Conservation (phyloP, 2,888 invertebrate species). For the Epistrophe eligans region DNA sequence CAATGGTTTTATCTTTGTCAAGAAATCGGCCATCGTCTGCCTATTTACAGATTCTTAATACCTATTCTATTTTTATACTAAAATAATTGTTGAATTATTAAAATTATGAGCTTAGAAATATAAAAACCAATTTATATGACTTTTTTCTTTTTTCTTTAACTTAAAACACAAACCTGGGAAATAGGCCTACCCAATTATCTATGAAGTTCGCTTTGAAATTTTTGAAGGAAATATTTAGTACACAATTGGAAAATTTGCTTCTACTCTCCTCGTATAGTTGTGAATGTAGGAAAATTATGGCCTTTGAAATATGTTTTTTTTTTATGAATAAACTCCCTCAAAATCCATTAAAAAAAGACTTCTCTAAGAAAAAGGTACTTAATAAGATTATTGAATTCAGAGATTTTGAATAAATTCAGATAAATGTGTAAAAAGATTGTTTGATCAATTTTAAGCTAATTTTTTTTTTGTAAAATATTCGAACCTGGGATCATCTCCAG, state of each 20-base stretch:
- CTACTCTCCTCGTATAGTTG: not conserved
- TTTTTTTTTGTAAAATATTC: constrained; percentile 45
- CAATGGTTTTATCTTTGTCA: no score
- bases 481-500: constrained; percentile 61
- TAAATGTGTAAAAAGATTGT: constrained; percentile 12
- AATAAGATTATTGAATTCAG: constrained; percentile 2
- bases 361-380: not conserved
- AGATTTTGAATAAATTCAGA: constrained; percentile 28
- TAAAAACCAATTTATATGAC: no score
- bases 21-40: no score
- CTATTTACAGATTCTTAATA: no score
- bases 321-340: not conserved
- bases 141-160: no score
- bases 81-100: no score
- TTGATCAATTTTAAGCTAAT: constrained; percentile 30
- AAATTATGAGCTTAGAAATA: no score
- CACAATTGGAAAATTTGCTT: not conserved
- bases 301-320: not conserved
- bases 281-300: not conserved
- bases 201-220: no score
- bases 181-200: no score
- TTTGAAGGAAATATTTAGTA: no score
- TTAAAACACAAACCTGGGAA: no score
- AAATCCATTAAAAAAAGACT: not conserved
- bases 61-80: no score